These are phyloP conservation scores for Lerema accius DNA, from an alignment of 1,140 invertebrate genomes.

Conservation along the genomic window DNA sequence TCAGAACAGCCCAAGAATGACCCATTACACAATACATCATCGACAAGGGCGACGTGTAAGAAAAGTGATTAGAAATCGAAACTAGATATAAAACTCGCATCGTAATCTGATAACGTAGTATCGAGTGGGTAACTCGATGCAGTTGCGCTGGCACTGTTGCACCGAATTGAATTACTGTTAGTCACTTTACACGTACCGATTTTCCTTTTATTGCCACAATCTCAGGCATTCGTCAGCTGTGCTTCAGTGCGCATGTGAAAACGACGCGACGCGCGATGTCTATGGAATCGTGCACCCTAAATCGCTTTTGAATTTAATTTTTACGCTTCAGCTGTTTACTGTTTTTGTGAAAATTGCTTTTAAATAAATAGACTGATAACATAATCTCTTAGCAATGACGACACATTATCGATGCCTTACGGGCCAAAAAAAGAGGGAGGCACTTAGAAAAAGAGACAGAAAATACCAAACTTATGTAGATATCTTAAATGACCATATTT, in stretches of 20 bases:
- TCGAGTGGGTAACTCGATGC: slow-evolving; percentile 40
- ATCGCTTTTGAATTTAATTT: neutral
- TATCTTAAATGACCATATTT: no score
- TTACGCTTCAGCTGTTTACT: no score
- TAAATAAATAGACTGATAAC: no score
- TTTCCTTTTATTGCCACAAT: slow-evolving; percentile 37
- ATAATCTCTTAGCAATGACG: no score
- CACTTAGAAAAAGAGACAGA: no score
- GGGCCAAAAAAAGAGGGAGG: no score
- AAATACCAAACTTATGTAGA: no score
- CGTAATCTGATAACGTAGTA: slow-evolving; percentile 40
- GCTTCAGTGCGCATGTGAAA: neutral
- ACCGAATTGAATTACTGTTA: slow-evolving; percentile 24
- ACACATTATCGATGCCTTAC: no score
- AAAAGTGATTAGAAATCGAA: slow-evolving; percentile 50
- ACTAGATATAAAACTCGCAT: slow-evolving; percentile 23
- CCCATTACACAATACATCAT: neutral
- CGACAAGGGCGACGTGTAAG: slow-evolving; percentile 19
- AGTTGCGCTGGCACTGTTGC: slow-evolving; percentile 1
- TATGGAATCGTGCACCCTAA: slow-evolving; percentile 1
- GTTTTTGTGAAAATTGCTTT: no score
- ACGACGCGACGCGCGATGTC: neutral
- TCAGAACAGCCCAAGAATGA: neutral
- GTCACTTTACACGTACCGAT: slow-evolving; percentile 35
- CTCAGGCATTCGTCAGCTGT: neutral